phyloP scores from a whole-genome alignment of 2,113 vertebrate species.

The Gallinago undulata region DNA sequence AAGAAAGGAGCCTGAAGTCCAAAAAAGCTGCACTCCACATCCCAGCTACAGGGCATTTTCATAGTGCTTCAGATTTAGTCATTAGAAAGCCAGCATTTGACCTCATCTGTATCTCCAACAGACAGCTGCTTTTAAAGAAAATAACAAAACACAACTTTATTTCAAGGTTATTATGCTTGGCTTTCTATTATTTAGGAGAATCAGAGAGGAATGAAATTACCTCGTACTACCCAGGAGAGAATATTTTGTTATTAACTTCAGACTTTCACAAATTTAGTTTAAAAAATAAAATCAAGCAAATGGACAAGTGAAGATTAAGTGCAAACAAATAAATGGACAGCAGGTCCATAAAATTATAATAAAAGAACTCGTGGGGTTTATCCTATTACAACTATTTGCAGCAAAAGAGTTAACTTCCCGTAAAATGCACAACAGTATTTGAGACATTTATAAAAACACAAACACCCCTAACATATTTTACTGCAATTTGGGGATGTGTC shows the following conservation, averaged over 20 bases:
- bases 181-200: neutral
- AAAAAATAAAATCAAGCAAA: neutral
- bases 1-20: neutral
- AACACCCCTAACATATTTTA: neutral
- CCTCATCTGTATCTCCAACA: accelerated
- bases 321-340: neutral
- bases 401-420: neutral
- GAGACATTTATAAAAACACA: neutral
- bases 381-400: neutral
- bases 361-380: neutral
- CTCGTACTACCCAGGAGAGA: accelerated
- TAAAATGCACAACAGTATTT: neutral
- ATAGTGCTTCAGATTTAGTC: neutral
- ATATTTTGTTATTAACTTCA: neutral
- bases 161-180: neutral
- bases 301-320: neutral
- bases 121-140: neutral
- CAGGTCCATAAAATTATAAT: neutral
- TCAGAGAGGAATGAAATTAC: neutral
- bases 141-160: accelerated
- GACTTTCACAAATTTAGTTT: neutral
- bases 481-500: neutral
- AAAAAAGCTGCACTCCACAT: neutral
- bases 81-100: neutral
- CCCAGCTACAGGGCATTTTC: neutral